A percentile compares a stretch with the other conserved stretches of the same genome.
phyloP scores from a whole-genome alignment of 2,888 invertebrate species.

The Helobdella robusta region DNA sequence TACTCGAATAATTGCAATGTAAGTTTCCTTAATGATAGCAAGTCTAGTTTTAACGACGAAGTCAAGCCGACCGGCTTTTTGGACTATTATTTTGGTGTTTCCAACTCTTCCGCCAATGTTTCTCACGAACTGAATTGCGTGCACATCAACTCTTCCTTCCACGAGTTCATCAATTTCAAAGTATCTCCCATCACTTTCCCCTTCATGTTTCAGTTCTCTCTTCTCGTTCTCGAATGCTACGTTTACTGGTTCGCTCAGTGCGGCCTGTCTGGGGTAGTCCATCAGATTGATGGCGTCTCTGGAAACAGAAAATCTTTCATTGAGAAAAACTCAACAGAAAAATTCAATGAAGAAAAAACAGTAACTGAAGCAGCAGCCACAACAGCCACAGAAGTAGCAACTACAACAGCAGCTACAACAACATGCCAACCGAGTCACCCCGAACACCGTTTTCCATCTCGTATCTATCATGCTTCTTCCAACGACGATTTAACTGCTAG shows the following conservation, averaged over 20 bases:
- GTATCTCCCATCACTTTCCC: not conserved
- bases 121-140: not conserved
- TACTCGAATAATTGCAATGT: not conserved
- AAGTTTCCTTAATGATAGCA: too few species aligned
- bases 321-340: too few species aligned
- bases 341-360: too few species aligned
- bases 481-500: too few species aligned
- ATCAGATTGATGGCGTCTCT: not conserved
- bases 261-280: not conserved
- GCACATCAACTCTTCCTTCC: not conserved
- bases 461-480: too few species aligned
- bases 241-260: constrained; percentile 21
- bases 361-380: too few species aligned
- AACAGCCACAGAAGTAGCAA: too few species aligned
- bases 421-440: too few species aligned
- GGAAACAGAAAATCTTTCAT: not conserved
- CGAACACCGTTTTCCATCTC: too few species aligned
- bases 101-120: not conserved
- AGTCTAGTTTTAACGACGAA: too few species aligned
- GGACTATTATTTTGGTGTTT: not conserved
- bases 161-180: not conserved
- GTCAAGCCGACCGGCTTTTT: too few species aligned
- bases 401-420: too few species aligned
- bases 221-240: constrained; percentile 17
- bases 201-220: constrained; percentile 16